A percentile compares a stretch with the other conserved stretches of the same genome.
These are phyloP conservation scores for Lampris megalopsis DNA, from an alignment of 2,113 vertebrate species.

Conservation along the genomic window DNA sequence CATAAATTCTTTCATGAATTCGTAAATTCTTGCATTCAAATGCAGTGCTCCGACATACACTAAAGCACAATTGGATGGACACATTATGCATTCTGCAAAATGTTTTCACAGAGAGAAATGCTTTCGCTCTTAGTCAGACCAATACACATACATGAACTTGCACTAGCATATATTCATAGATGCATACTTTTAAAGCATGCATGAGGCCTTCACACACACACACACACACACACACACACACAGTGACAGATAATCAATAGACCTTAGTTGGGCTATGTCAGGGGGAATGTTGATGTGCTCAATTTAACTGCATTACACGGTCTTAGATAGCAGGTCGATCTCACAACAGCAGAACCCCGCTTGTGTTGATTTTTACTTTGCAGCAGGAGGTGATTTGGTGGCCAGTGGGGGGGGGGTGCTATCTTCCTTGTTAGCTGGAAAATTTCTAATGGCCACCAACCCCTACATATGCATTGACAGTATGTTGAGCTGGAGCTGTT, in stretches of 20 bases:
- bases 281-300: not conserved
- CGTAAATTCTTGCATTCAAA: too few species aligned
- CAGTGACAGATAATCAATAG: not conserved
- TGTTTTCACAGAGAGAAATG: too few species aligned
- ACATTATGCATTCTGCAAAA: too few species aligned
- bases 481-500: not conserved
- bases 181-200: too few species aligned
- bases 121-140: too few species aligned
- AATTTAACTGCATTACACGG: not conserved
- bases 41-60: too few species aligned
- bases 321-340: not conserved
- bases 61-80: too few species aligned
- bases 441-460: not conserved
- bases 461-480: not conserved
- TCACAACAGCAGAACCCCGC: not conserved
- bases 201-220: not conserved
- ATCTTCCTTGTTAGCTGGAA: not conserved
- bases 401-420: not conserved
- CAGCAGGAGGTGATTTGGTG: slow-evolving; percentile 1
- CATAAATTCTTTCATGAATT: too few species aligned
- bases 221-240: not conserved
- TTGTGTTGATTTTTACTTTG: not conserved
- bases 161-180: too few species aligned
- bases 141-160: too few species aligned
- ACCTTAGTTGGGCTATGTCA: not conserved